Base-by-base conservation (phyloP, 2,113 vertebrate species). In the Malurus elegans region DNA sequence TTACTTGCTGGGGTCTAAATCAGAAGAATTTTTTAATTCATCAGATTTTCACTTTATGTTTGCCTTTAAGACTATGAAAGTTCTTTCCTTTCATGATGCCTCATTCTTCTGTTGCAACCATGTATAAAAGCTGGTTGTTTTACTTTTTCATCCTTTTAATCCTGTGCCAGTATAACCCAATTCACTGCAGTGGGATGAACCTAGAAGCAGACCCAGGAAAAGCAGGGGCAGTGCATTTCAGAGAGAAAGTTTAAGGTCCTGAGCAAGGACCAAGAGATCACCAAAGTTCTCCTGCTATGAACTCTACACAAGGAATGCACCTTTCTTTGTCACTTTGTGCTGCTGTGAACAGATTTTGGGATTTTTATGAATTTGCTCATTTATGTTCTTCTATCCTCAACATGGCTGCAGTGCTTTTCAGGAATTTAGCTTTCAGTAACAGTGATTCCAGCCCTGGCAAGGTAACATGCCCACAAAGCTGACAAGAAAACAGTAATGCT, bases 261-360 rank as follows among this genome's bases (percentile, higher is more conserved):
- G 58, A 70, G 20, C 7, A 4, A 9, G 48, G 48, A 85, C 31
- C 36, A 69, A 74, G 34, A 64, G 29, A 38, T 18, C 17, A 12
- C 11, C 38, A 34, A 83, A 51, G 11, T 28, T 51, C 66, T 83
- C 32, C 28, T 76, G 13, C 17, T 76, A 12, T 50, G 47, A 62
- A 34, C n/a, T 14, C 18, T 65, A 17, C 5, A 76, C 12, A 67
- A 67, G 28, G 7, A 67, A 57, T 6, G 3, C 40, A 36, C 14
- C 14, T 54, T n/a, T 51, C 20, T 57, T 80, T 42, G 12, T 15
- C 28, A 32, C 4, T 10, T 56, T 19, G 8, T 25, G 16, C 7
- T 72, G 15, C 6, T 53, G 24, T 8, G 45, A 32, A 58, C 0
- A 2, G 13, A 1, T 31, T 20, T n/a, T 44, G n/a, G 3, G 4